Evolutionary conservation across 2,888 invertebrate genomes (phyloP).

Genomic region (Phortica okadai): DNA sequence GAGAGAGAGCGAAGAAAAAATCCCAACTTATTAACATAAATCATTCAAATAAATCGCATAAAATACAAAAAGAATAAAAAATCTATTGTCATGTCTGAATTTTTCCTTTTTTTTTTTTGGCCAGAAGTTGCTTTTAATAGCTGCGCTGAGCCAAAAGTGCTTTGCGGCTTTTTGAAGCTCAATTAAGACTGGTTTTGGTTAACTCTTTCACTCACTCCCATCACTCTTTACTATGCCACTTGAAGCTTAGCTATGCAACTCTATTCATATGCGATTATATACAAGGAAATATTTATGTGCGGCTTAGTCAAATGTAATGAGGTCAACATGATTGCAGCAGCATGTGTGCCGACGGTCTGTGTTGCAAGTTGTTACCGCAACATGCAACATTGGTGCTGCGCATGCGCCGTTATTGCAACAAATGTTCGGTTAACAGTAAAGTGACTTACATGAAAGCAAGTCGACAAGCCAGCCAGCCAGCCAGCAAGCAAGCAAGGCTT

Average conservation of each 20-base stretch:
- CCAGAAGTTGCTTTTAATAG: background rate
- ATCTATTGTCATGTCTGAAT: background rate
- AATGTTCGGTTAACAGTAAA: background rate
- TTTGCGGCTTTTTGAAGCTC: background rate
- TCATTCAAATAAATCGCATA: too few relatives aligned
- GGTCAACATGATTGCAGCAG: conserved; percentile 25
- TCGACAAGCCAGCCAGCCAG: background rate
- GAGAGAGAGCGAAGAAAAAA: background rate
- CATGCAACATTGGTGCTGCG: background rate
- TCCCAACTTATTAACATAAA: background rate
- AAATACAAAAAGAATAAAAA: background rate
- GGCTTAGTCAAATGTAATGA: conserved; percentile 46
- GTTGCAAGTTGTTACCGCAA: conserved; percentile 8
- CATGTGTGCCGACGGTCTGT: conserved; percentile 34
- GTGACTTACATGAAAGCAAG: background rate
- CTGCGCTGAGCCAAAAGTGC: background rate
- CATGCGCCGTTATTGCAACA: conserved; percentile 22
- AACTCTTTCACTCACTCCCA: background rate
- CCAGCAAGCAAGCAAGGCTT: conserved; percentile 32
- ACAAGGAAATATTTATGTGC: conserved; percentile 41
- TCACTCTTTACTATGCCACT: background rate
- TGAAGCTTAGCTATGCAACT: background rate
- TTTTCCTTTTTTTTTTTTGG: too few relatives aligned
- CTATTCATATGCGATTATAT: conserved; percentile 13
- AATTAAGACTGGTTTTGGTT: background rate